Evolutionary conservation across 2,797 vertebrate genomes (phyloP).

Genomic region (Cottoperca gobio): DNA sequence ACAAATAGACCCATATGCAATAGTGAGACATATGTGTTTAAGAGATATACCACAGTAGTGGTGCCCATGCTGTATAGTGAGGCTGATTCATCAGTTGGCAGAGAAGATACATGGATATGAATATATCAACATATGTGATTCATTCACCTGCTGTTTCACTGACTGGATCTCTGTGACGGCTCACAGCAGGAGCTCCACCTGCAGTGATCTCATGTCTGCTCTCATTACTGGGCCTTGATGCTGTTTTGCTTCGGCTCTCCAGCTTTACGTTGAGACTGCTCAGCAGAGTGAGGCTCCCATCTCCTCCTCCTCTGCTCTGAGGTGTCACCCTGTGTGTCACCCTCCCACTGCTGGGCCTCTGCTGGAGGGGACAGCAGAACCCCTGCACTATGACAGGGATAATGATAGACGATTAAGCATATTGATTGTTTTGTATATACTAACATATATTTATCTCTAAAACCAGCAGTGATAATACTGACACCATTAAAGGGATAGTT

Average conservation of each 20-base stretch:
- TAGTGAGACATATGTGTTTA: neutral
- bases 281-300: neutral
- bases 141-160: conserved; percentile 44
- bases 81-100: neutral
- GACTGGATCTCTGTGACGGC: neutral
- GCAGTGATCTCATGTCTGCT: conserved; percentile 17
- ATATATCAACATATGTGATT: neutral
- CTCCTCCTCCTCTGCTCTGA: conserved; percentile 24
- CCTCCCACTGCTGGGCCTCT: conserved; percentile 57
- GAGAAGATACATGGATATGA: neutral
- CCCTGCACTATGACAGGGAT: conserved; percentile 58
- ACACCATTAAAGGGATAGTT: neutral
- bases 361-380: conserved; percentile 67
- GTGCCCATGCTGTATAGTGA: neutral
- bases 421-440: rapidly evolving
- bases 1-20: neutral
- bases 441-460: neutral
- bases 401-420: neutral
- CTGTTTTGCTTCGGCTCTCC: conserved; percentile 15
- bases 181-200: neutral
- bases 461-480: neutral
- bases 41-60: neutral
- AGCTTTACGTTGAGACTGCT: conserved; percentile 17
- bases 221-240: neutral
- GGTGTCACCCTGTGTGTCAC: conserved; percentile 11